phyloP scores from a whole-genome alignment of 2,888 invertebrate species.

The Lissocephala sabroskyi region DNA sequence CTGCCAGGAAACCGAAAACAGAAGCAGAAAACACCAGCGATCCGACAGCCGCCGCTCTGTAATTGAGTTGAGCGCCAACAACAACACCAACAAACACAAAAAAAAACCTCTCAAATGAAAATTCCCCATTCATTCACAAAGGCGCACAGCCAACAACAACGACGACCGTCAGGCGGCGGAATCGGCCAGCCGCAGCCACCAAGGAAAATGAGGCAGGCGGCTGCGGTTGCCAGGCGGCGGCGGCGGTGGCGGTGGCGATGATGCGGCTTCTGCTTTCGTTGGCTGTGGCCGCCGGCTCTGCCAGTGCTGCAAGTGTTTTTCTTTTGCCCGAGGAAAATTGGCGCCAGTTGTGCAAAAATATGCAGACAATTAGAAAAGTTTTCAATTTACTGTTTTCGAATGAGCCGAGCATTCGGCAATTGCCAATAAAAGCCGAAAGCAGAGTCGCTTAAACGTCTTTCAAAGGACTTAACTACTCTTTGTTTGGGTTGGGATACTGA shows the following conservation, averaged over 20 bases:
- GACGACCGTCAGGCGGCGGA: neutral
- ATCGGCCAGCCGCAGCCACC: neutral
- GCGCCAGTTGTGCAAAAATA: slow-evolving; percentile 43
- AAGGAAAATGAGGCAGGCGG: neutral
- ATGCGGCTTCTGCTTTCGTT: neutral
- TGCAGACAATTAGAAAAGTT: slow-evolving; percentile 40
- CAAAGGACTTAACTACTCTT: too few relatives aligned
- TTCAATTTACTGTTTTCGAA: slow-evolving; percentile 19
- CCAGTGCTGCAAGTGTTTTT: neutral
- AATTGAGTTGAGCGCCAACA: neutral
- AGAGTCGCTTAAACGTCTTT: too few relatives aligned
- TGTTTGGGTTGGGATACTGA: too few relatives aligned
- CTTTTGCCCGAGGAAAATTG: slow-evolving; percentile 28
- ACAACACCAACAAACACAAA: neutral
- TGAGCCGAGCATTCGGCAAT: too few relatives aligned
- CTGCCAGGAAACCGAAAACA: neutral
- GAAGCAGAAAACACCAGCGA: neutral
- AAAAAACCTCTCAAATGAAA: neutral
- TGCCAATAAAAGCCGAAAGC: too few relatives aligned
- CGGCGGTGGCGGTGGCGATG: neutral
- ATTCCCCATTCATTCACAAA: neutral
- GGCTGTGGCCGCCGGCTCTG: neutral
- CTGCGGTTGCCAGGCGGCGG: neutral
- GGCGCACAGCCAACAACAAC: neutral
- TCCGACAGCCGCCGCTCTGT: neutral